phyloP scores from a whole-genome alignment of 2,113 vertebrate species.

The Pomatorhinus ruficollis region DNA sequence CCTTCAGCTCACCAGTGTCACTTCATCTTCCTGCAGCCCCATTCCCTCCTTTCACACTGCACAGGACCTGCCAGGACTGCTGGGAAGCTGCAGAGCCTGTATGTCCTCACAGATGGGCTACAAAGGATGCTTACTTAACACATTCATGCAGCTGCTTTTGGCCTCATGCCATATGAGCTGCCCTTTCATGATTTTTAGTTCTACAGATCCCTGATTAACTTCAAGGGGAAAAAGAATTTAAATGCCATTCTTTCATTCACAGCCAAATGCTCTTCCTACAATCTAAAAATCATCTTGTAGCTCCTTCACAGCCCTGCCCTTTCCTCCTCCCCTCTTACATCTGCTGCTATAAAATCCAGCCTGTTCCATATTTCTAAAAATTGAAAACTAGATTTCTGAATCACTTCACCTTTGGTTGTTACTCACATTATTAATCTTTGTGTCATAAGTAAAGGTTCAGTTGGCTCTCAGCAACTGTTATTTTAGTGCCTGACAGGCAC shows the following conservation, averaged over 20 bases:
- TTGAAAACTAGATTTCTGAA: slow-evolving; percentile 24
- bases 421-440: slow-evolving; percentile 30
- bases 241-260: background rate
- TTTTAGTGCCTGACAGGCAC: slow-evolving; percentile 31
- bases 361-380: slow-evolving; percentile 44
- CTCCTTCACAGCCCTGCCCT: slow-evolving; percentile 7
- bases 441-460: slow-evolving; percentile 21
- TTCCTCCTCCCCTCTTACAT: slow-evolving; percentile 41
- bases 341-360: slow-evolving; percentile 22
- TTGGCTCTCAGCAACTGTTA: slow-evolving; percentile 32
- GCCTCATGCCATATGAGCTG: background rate
- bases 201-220: background rate
- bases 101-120: background rate
- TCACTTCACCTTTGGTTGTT: slow-evolving; percentile 47
- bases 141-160: background rate
- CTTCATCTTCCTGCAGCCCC: background rate
- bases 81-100: background rate
- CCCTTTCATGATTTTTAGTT: background rate
- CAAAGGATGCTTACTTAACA: background rate
- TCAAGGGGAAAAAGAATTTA: background rate
- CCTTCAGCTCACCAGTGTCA: background rate
- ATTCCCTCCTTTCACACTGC: background rate
- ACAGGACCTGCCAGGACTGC: background rate
- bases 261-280: slow-evolving; percentile 26
- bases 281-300: slow-evolving; percentile 6